These are phyloP conservation scores for Alentia gelatinosa DNA, from an alignment of 2,888 invertebrate species.

Conservation along the genomic window DNA sequence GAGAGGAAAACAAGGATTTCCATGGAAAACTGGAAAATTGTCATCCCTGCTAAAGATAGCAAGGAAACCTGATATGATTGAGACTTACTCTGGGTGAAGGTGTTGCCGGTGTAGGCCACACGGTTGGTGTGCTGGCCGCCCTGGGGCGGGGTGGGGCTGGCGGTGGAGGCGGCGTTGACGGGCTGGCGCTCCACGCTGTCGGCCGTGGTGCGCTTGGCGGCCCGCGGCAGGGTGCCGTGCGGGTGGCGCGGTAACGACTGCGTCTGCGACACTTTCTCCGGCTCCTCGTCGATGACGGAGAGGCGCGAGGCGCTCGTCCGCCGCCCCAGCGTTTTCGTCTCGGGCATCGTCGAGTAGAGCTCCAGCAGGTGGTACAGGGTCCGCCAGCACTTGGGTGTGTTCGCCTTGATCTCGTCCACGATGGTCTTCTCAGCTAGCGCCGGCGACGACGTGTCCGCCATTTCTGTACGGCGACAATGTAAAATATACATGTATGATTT, in stretches of 20 bases:
- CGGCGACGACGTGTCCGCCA: slow-evolving; percentile 76
- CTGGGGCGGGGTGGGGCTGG: neutral
- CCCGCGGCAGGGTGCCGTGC: slow-evolving; percentile 22
- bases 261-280: slow-evolving; percentile 61
- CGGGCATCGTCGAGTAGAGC: slow-evolving; percentile 95
- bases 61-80: no score
- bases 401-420: slow-evolving; percentile 79
- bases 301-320: slow-evolving; percentile 83
- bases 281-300: slow-evolving; percentile 81
- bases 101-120: slow-evolving; percentile 53
- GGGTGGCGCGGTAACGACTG: slow-evolving; percentile 36
- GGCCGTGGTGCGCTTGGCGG: neutral
- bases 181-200: slow-evolving; percentile 55
- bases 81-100: slow-evolving; percentile 77
- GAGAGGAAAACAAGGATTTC: no score
- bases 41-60: no score
- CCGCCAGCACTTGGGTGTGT: slow-evolving; percentile 93
- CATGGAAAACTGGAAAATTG: no score
- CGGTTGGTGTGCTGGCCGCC: neutral
- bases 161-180: neutral
- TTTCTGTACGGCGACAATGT: slow-evolving; percentile 58
- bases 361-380: slow-evolving; percentile 95
- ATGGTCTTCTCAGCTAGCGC: slow-evolving; percentile 78
- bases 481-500: no score
- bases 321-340: slow-evolving; percentile 92